Evolutionary conservation across 2,113 vertebrate genomes (phyloP), one percentile per base, ranked within the genome.

Genomic region (Desmodus rotundus): DNA sequence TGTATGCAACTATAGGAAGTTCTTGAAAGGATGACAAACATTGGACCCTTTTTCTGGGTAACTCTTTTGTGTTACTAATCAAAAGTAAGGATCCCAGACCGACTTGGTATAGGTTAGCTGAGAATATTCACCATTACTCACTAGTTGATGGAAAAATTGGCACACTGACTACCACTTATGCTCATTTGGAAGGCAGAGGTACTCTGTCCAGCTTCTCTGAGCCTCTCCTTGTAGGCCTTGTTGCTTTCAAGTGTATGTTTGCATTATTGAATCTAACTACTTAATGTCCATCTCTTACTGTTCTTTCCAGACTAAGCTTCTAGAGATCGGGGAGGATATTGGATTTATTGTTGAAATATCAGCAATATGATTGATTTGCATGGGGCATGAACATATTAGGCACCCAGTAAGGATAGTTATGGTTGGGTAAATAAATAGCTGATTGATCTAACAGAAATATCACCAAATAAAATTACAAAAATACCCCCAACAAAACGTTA

Each of bases 1-100:
- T 94, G 80, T 90, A 22, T 52, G 50, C 78, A 78, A 20, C 73
- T 38, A 95, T n/a, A 96, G 85, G 95, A 95, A 87, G 89, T 87
- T 83, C 68, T 87, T 80, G 56, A 87, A 94, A 90, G 38, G 81
- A 86, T 85, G 81, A 83, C 78, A 93, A 68, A 96, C 76, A 47
- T 26, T 90, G 54, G 50, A 56, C 80, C 22, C 58, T 68, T 89
- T 97, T 89, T 65, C 77, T 93, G 95, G 84, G 93, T 38, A 31
- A 43, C 17, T 58, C 43, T 83, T 84, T 56, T 72, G n/a, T 74
- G 43, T 76, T 88, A 83, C 56, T 65, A 73, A 81, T 95, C 22
- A 94, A 67, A 94, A 91, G 67, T 90, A 83, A 74, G 74, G 2
- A 76, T 81, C 50, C 20, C 19, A n/a, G 68, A 33, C n/a, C 94